A percentile compares a stretch with the other conserved stretches of the same genome.
These are phyloP conservation scores for Pristis pectinata DNA, from an alignment of 2,797 vertebrate genomes.

Conservation along the genomic window DNA sequence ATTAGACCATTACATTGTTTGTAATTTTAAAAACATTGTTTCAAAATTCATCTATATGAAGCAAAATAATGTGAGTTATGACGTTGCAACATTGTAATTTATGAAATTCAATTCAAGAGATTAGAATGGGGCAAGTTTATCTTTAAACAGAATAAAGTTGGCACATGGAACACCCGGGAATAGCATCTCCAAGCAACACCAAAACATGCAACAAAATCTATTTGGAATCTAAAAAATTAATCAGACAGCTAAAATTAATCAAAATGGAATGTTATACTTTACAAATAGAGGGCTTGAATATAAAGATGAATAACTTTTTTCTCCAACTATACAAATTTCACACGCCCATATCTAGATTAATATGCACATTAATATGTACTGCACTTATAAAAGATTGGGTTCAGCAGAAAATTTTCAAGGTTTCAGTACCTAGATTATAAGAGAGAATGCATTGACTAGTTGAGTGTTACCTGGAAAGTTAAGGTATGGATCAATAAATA, in stretches of 20 bases:
- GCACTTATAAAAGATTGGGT: neutral
- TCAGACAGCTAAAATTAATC: too few species aligned
- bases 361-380: neutral
- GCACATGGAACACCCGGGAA: neutral
- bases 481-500: neutral
- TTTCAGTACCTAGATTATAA: neutral
- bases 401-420: neutral
- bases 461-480: neutral
- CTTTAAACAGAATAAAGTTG: neutral
- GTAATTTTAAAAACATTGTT: too few species aligned
- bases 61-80: neutral
- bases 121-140: neutral
- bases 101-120: neutral
- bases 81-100: neutral
- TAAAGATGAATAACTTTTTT: too few species aligned
- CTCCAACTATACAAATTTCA: too few species aligned
- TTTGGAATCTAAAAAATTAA: neutral
- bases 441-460: neutral
- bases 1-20: too few species aligned
- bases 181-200: neutral
- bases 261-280: too few species aligned
- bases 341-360: neutral
- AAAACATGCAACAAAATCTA: neutral
- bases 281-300: too few species aligned
- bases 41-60: neutral